Conservation (phyloP, 2,888 invertebrate species). For the Agonopterix alstromeriana region DNA sequence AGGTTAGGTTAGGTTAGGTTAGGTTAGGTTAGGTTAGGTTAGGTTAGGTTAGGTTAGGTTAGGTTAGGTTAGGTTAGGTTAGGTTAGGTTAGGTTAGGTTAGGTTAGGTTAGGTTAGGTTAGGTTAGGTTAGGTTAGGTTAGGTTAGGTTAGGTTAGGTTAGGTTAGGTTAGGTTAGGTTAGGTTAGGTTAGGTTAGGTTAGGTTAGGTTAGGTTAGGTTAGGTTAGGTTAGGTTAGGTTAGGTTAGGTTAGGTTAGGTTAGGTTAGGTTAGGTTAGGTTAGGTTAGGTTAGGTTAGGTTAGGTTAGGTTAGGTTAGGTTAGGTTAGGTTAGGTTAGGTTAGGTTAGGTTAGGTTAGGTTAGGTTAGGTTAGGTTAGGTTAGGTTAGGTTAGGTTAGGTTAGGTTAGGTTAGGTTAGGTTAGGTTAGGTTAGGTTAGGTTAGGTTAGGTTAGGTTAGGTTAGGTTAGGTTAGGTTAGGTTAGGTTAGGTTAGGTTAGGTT, state of each 20-base stretch:
- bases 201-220: constrained; percentile 13
- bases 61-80: constrained; percentile 10
- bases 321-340: constrained; percentile 15
- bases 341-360: constrained; percentile 15
- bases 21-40: constrained; percentile 13
- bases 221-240: constrained; percentile 17
- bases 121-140: constrained; percentile 13
- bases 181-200: constrained; percentile 3
- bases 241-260: constrained; percentile 10
- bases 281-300: constrained; percentile 12
- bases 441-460: constrained; percentile 12
- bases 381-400: constrained; percentile 13
- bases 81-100: constrained; percentile 12
- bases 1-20: constrained; percentile 3
- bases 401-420: constrained; percentile 17
- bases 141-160: constrained; percentile 15
- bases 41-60: constrained; percentile 17
- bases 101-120: constrained; percentile 12
- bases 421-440: constrained; percentile 10
- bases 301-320: constrained; percentile 13
- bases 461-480: constrained; percentile 12
- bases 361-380: constrained; percentile 3
- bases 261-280: constrained; percentile 12
- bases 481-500: constrained; percentile 13
- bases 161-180: constrained; percentile 15